phyloP scores from a whole-genome alignment of 2,888 invertebrate species.

The Philopedon plagiatum region DNA sequence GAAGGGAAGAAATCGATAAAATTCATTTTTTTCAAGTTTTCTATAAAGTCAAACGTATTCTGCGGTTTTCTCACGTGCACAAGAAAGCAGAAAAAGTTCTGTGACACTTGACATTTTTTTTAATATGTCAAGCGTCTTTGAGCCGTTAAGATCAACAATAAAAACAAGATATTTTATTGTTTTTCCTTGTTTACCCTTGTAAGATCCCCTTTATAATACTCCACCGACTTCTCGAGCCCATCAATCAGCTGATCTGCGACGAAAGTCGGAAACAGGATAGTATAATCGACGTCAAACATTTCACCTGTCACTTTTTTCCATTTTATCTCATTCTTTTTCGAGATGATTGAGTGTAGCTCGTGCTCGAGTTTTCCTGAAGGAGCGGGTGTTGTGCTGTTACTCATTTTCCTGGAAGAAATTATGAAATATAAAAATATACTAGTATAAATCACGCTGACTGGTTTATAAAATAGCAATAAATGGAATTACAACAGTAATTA shows the following conservation, averaged over 20 bases:
- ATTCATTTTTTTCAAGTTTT: too few relatives aligned
- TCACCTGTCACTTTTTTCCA: slow-evolving; percentile 64
- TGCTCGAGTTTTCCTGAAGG: background rate
- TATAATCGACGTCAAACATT: slow-evolving; percentile 74
- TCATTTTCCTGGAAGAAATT: background rate
- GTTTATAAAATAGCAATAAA: background rate
- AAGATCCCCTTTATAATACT: slow-evolving; percentile 77
- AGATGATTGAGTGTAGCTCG: slow-evolving; percentile 12
- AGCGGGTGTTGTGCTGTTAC: background rate
- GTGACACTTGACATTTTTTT: too few relatives aligned
- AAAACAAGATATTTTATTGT: background rate
- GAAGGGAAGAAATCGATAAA: too few relatives aligned
- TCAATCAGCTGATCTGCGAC: slow-evolving; percentile 70
- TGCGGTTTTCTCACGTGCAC: too few relatives aligned
- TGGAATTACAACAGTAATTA: too few relatives aligned
- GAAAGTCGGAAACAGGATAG: slow-evolving; percentile 67
- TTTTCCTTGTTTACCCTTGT: slow-evolving; percentile 68
- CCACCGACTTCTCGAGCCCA: slow-evolving; percentile 72
- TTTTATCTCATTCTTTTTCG: background rate
- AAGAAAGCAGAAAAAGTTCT: too few relatives aligned
- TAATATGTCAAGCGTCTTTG: too few relatives aligned
- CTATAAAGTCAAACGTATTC: too few relatives aligned
- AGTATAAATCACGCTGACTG: background rate
- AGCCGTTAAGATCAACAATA: too few relatives aligned
- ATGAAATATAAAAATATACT: background rate